phyloP scores from a whole-genome alignment of 37 sponge, comb jelly and placozoan genomes.

The Agelas oroides region DNA sequence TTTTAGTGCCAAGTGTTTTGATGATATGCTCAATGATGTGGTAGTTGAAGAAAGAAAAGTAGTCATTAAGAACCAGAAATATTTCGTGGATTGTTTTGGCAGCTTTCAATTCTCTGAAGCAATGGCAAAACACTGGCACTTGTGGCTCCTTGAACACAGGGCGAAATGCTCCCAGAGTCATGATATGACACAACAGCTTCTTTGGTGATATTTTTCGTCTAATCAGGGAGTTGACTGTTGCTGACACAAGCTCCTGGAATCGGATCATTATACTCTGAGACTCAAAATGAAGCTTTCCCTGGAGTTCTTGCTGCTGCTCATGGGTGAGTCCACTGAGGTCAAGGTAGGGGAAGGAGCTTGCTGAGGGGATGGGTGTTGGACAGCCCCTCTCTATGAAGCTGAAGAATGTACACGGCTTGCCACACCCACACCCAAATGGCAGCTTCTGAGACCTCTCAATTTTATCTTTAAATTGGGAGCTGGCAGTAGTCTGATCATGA shows the following conservation, averaged over 20 bases:
- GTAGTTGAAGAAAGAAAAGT: neutral
- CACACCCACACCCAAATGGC: slow-evolving; percentile 28
- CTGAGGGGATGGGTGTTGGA: neutral
- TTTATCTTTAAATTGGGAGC: no score
- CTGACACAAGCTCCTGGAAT: neutral
- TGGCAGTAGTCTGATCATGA: no score
- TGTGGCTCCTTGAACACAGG: neutral
- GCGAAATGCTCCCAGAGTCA: neutral
- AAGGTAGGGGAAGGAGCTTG: slow-evolving; percentile 23
- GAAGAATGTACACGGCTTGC: slow-evolving; percentile 11
- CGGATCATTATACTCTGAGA: neutral
- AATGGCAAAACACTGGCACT: neutral
- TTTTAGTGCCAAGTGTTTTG: neutral
- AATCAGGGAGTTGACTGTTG: neutral
- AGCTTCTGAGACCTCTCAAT: no score
- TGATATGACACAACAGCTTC: neutral
- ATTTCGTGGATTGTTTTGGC: neutral
- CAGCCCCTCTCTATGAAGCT: neutral
- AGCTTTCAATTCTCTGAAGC: neutral
- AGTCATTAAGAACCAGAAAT: neutral
- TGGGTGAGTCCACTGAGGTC: neutral
- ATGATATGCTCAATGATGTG: neutral
- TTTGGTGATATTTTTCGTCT: neutral
- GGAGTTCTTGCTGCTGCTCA: neutral
- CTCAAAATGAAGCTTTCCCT: neutral